These are phyloP conservation scores for Narcine bancroftii DNA, from an alignment of 2,113 vertebrate species.

Conservation along the genomic window DNA sequence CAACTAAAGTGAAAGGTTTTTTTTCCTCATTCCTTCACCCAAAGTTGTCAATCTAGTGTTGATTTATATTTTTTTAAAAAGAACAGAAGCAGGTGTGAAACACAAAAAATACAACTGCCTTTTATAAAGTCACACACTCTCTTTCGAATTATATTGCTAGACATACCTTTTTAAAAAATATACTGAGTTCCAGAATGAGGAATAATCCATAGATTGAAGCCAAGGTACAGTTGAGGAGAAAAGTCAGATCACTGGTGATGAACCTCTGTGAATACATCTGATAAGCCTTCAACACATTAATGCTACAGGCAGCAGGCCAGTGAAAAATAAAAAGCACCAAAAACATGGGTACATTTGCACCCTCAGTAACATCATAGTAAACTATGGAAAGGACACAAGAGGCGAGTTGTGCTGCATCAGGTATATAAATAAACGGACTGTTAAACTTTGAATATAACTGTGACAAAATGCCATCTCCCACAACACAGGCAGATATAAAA, in stretches of 20 bases:
- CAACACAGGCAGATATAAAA: slow-evolving; percentile 7
- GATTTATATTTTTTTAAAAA: not conserved
- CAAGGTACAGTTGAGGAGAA: slow-evolving; percentile 17
- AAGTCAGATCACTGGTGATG: slow-evolving; percentile 15
- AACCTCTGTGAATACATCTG: slow-evolving; percentile 13
- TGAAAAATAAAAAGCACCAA: slow-evolving; percentile 30
- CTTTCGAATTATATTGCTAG: not conserved
- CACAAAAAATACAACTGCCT: not conserved
- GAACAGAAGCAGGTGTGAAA: not conserved
- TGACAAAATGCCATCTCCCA: slow-evolving; percentile 29
- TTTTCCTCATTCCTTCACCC: not conserved
- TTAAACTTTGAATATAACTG: not conserved
- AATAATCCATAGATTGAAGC: not conserved
- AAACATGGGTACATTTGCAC: slow-evolving; percentile 3
- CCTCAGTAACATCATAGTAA: slow-evolving; percentile 13
- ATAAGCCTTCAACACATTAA: slow-evolving; percentile 22
- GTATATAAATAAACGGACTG: slow-evolving; percentile 28
- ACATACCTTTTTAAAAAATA: slow-evolving; percentile 32
- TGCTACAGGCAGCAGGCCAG: slow-evolving; percentile 28
- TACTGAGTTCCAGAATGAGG: slow-evolving; percentile 27
- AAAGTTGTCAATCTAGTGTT: not conserved
- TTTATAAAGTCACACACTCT: not conserved
- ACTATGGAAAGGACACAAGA: slow-evolving; percentile 27
- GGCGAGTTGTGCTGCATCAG: slow-evolving; percentile 8
- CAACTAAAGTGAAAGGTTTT: not conserved